Base-by-base conservation (phyloP, 2,113 vertebrate species). In the Sinocyclocheilus anshuiensis region DNA sequence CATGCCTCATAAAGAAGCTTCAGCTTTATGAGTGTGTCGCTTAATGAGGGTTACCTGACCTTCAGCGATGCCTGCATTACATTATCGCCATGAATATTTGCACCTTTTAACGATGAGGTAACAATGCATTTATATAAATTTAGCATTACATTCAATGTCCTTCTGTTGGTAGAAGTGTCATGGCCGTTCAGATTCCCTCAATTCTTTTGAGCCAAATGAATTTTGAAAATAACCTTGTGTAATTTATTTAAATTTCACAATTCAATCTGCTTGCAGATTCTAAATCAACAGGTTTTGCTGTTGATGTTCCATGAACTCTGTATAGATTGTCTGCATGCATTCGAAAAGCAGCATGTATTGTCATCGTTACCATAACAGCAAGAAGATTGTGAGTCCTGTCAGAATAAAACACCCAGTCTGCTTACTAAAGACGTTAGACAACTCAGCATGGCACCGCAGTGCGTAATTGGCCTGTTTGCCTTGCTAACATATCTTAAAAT, bases 1-100 rank as follows among this genome's bases (percentile, higher is more conserved):
- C 69, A 39, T 18, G 33, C 33, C 55, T 79, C 77, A 61, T 61
- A 79, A 61, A 79, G 29, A 61, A 59, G 10, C 53, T 22, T 79
- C 10, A 5, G 45, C 26, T 53, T 77, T 53, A 53, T 77, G 12
- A 20, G 15, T 8, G 75, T 77, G 33, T 20, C 77, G 1, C 10
- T 39, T 22, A 57, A 55, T 24, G 53, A 79, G 33, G 55, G 12
- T 59, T 3, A 22, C 29, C 78, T 63, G 53, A n/a, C 77, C 10
- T 59, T 59, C 29, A 79, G 12, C 22, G 4, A 4, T 26, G 33
- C 22, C 78, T 81, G 33, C 57, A 63, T 45, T 15, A 45, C 36
- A 26, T 61, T 20, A 45, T 45, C 20, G 1, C 2, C 55, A 22
- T n/a, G 20, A 16, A 20, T 78, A 78, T 59, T 59, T 79, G 36